Evolutionary conservation across 1,140 invertebrate genomes (phyloP).

Genomic region (Lysiphlebus fabarum): DNA sequence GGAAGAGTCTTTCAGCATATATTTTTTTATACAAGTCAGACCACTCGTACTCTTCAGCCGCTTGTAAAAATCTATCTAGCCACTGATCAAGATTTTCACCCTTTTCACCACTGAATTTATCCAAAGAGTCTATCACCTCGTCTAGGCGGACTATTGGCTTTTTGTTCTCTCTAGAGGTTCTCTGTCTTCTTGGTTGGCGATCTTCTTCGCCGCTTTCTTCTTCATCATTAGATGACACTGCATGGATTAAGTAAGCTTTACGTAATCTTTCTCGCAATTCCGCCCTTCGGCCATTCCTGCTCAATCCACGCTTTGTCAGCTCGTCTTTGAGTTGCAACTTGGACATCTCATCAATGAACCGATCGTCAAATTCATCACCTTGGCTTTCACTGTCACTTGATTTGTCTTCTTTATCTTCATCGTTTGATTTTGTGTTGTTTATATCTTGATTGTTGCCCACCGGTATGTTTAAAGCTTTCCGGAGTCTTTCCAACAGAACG

Average conservation of each 20-base stretch:
- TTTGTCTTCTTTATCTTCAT: neutral
- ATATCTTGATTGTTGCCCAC: too few species aligned
- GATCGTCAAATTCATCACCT: too few species aligned
- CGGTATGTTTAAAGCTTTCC: neutral
- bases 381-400: neutral
- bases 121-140: slow-evolving; percentile 15
- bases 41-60: slow-evolving; percentile 24
- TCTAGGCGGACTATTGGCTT: neutral
- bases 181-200: neutral
- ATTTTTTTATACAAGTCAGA: slow-evolving; percentile 24
- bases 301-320: neutral
- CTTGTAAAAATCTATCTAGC: slow-evolving; percentile 27
- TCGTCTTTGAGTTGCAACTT: neutral
- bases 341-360: neutral
- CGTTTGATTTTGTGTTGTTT: neutral
- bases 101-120: neutral
- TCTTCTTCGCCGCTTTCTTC: neutral
- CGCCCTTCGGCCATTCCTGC: neutral
- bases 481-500: neutral
- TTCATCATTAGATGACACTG: neutral
- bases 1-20: slow-evolving; percentile 26
- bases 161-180: slow-evolving; percentile 5
- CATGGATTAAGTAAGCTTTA: neutral
- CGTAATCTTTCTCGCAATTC: neutral
- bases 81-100: slow-evolving; percentile 20